Conservation (phyloP, 2,888 invertebrate genomes). For the Drosophila meridiana region DNA sequence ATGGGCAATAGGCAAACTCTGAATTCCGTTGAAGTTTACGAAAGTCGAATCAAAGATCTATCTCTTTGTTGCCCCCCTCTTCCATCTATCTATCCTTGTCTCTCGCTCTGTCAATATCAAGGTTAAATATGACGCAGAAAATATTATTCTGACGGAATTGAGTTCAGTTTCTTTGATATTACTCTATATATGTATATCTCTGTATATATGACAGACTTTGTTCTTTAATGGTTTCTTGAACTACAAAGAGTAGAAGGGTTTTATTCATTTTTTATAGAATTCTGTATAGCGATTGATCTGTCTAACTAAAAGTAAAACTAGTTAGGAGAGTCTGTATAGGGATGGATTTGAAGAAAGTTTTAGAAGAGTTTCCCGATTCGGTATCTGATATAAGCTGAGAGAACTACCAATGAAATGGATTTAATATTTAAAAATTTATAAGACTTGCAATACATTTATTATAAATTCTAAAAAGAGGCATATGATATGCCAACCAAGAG, state of each 20-base stretch:
- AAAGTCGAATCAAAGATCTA: conserved; percentile 11
- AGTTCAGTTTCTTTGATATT: background rate
- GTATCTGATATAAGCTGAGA: background rate
- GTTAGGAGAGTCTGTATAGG: background rate
- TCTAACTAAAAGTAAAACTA: background rate
- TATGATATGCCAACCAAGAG: no score
- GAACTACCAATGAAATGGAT: no score
- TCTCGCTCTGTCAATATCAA: conserved; percentile 13
- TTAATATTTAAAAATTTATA: no score
- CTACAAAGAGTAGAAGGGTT: background rate
- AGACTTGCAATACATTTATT: no score
- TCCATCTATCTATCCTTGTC: background rate
- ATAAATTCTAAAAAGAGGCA: no score
- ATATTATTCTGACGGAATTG: conserved; percentile 4
- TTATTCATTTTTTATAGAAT: background rate
- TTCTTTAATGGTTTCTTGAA: background rate
- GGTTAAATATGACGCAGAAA: conserved; percentile 8
- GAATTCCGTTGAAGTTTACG: conserved; percentile 6
- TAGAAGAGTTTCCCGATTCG: background rate
- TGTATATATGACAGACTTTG: background rate
- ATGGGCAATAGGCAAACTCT: conserved; percentile 9
- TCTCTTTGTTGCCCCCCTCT: background rate
- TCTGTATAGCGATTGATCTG: background rate
- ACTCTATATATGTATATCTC: background rate
- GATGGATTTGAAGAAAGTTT: background rate